These are phyloP conservation scores for Pterostichus niger DNA, from an alignment of 2,888 invertebrate species.

Conservation along the genomic window DNA sequence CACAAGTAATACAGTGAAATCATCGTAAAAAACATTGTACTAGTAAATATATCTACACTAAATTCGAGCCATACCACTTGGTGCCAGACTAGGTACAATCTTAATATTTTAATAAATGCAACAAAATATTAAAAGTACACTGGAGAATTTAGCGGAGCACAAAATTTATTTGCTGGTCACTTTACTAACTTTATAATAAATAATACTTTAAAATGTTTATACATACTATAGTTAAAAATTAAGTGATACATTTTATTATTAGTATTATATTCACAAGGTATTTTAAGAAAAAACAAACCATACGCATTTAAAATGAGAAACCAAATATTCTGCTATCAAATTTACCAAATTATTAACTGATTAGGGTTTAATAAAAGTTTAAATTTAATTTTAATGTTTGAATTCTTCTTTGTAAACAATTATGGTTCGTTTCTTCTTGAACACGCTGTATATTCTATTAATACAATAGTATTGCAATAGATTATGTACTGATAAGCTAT, in stretches of 20 bases:
- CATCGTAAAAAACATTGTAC: slow-evolving; percentile 63
- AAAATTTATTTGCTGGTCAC: slow-evolving; percentile 49
- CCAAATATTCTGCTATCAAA: not conserved
- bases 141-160: slow-evolving; percentile 30
- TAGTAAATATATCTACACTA: slow-evolving; percentile 60
- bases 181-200: slow-evolving; percentile 61
- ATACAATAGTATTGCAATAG: slow-evolving; percentile 63
- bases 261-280: slow-evolving; percentile 46
- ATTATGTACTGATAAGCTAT: slow-evolving; percentile 61
- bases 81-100: slow-evolving; percentile 54
- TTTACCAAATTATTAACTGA: no score
- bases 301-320: not conserved
- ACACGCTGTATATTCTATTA: slow-evolving; percentile 43
- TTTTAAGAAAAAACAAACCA: not conserved
- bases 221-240: slow-evolving; percentile 62
- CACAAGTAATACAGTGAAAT: slow-evolving; percentile 62
- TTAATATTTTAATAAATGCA: slow-evolving; percentile 43
- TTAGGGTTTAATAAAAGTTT: no score
- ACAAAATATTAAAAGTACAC: slow-evolving; percentile 43
- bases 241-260: slow-evolving; percentile 56
- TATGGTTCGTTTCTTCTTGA: not conserved
- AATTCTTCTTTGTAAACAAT: not conserved
- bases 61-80: slow-evolving; percentile 55
- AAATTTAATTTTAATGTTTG: no score
- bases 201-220: slow-evolving; percentile 64